These are phyloP conservation scores for Amiota minor DNA, from an alignment of 2,888 invertebrate species.

Conservation along the genomic window DNA sequence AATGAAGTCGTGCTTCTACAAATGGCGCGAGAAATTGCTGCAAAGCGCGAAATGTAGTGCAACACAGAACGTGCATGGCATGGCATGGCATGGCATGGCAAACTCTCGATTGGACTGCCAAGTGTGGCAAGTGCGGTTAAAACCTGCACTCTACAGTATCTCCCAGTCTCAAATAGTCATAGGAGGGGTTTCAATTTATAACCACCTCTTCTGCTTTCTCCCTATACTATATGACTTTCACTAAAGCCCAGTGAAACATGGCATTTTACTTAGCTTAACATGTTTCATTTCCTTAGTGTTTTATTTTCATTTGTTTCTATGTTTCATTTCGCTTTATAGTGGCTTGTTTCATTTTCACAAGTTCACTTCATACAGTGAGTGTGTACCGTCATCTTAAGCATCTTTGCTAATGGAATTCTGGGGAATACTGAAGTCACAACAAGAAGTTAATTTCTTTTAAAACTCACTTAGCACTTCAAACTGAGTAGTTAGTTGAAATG, in stretches of 20 bases:
- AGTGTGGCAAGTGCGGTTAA: background rate
- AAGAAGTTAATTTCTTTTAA: background rate
- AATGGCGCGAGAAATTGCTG: too few species aligned
- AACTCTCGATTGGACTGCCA: background rate
- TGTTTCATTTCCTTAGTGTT: background rate
- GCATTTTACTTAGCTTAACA: background rate
- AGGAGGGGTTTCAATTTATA: background rate
- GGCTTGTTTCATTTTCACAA: background rate
- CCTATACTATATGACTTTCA: background rate
- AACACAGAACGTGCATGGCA: background rate
- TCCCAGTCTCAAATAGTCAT: background rate
- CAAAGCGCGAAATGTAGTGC: background rate
- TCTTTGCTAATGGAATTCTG: background rate
- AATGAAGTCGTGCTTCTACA: too few species aligned
- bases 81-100: background rate
- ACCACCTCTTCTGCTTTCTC: background rate
- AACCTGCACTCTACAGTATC: background rate
- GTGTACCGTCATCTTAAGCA: too few species aligned
- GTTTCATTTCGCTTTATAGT: background rate
- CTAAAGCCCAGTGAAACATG: background rate
- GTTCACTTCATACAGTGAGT: too few species aligned
- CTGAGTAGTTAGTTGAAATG: too few species aligned
- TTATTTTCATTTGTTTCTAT: background rate
- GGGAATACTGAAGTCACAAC: background rate
- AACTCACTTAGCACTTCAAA: background rate